Conservation (phyloP, 2,888 invertebrate species). For the Mythimna vitellina region DNA sequence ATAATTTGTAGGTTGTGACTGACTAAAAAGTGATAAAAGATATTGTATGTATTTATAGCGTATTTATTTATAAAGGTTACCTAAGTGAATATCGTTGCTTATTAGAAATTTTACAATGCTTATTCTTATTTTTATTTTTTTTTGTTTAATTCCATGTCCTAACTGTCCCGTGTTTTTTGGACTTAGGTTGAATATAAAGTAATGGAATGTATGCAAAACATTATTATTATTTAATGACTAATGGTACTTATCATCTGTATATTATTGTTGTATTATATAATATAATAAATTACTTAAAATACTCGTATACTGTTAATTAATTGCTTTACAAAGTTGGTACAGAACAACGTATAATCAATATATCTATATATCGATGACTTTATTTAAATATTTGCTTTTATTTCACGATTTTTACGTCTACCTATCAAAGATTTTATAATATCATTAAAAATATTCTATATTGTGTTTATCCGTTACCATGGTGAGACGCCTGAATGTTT, state of each 20-base stretch:
- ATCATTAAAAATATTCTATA: not conserved
- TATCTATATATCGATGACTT: not conserved
- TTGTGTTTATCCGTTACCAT: too few relatives aligned
- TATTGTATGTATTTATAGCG: not conserved
- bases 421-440: too few relatives aligned
- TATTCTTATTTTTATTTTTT: conserved; percentile 2
- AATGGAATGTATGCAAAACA: not conserved
- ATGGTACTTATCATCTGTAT: not conserved
- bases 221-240: not conserved
- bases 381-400: not conserved
- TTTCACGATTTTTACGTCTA: not conserved
- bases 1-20: conserved; percentile 2
- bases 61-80: not conserved
- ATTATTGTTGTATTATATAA: not conserved
- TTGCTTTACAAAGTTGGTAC: not conserved
- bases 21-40: not conserved
- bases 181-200: not conserved
- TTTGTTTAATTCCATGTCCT: not conserved
- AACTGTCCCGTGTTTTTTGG: not conserved
- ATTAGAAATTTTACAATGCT: not conserved
- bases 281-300: not conserved
- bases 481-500: not conserved
- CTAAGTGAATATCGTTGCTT: not conserved
- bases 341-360: not conserved
- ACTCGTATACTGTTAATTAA: not conserved